Evolutionary conservation across 64 coral and sea anemone genomes (phyloP).

Genomic region (Montipora foliosa): DNA sequence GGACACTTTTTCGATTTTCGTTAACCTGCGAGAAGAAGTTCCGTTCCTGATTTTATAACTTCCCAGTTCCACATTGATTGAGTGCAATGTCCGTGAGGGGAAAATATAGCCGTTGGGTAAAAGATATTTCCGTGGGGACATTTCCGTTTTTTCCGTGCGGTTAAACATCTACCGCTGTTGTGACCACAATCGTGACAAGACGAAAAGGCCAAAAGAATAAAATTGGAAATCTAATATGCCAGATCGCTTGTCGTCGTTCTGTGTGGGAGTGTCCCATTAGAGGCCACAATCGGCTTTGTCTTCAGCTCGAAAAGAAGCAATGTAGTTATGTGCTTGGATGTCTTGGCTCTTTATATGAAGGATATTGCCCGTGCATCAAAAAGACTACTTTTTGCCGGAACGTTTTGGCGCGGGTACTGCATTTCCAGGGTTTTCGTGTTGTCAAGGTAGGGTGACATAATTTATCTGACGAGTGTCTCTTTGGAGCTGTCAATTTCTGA

Average conservation of each 20-base stretch:
- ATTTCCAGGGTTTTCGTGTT: background rate
- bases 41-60: no score
- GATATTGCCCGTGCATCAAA: no score
- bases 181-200: background rate
- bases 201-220: background rate
- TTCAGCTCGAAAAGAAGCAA: background rate
- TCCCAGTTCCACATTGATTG: background rate
- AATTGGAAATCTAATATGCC: background rate
- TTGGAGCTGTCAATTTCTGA: background rate
- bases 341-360: no score
- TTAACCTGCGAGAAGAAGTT: no score
- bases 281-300: background rate
- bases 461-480: background rate
- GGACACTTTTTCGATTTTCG: background rate
- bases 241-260: no score
- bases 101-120: background rate
- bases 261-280: background rate
- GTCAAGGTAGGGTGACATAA: background rate
- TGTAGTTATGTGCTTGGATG: background rate
- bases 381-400: no score
- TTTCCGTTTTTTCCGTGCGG: no score
- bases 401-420: background rate
- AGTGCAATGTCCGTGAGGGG: background rate
- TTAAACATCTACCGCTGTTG: background rate
- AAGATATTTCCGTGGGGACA: no score